A percentile compares a stretch with the other conserved stretches of the same genome.
phyloP scores from a whole-genome alignment of 2,888 invertebrate species.

The Noctua comes region DNA sequence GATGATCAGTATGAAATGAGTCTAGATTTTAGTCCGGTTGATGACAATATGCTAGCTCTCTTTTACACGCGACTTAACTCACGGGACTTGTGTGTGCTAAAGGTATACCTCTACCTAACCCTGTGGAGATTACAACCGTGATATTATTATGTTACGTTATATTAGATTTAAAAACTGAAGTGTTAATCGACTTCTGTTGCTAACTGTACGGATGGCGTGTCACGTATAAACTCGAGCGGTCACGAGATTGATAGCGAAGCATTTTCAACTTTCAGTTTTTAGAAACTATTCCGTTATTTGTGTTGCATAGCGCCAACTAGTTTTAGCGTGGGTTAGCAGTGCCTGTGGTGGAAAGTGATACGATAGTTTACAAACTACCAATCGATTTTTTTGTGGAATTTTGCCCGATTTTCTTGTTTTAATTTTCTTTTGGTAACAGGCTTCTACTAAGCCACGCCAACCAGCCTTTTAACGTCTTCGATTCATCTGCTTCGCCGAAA shows the following conservation, averaged over 20 bases:
- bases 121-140: background rate
- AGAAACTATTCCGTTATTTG: slow-evolving; percentile 7
- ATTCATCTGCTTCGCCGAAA: background rate
- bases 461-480: background rate
- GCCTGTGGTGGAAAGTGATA: background rate
- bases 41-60: background rate
- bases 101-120: background rate
- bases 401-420: too few species aligned
- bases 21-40: too few species aligned
- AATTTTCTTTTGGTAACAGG: background rate
- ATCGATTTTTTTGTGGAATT: background rate
- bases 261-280: slow-evolving; percentile 26
- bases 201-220: background rate
- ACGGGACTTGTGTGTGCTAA: background rate
- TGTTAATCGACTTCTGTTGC: background rate
- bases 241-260: slow-evolving; percentile 15
- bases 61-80: background rate
- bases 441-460: background rate
- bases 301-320: background rate
- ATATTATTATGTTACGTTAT: background rate
- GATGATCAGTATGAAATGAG: background rate
- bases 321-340: background rate
- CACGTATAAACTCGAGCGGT: background rate
- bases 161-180: background rate
- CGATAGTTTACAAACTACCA: background rate